Conservation (phyloP, 64 coral and sea anemone species). For the Porites australiensis region DNA sequence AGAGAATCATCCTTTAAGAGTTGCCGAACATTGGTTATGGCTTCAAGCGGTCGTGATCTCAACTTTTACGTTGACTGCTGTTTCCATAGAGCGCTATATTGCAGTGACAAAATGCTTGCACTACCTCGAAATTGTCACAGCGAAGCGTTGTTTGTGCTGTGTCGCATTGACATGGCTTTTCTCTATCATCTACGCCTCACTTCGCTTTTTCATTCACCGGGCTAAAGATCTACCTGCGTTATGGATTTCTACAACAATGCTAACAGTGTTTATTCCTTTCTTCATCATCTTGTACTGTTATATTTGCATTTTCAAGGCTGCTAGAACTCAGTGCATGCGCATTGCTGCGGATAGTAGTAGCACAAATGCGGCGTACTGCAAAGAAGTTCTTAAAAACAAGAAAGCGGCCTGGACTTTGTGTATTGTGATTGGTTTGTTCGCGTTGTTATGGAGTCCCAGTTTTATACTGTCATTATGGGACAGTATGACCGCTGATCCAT, state of each 20-base stretch:
- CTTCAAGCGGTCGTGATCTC: constrained; percentile 52
- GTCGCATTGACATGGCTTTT: constrained; percentile 43
- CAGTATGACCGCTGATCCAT: background rate
- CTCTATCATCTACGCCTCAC: constrained; percentile 27
- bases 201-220: background rate
- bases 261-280: constrained; percentile 38
- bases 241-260: constrained; percentile 38
- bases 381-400: constrained; percentile 64
- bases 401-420: constrained; percentile 73
- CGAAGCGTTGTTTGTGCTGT: background rate
- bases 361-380: background rate
- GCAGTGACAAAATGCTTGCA: constrained; percentile 41
- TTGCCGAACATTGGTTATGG: constrained; percentile 43
- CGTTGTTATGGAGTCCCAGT: constrained; percentile 51
- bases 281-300: constrained; percentile 49
- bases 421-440: constrained; percentile 66
- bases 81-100: constrained; percentile 68
- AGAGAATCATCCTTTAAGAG: constrained; percentile 27
- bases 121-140: constrained; percentile 45
- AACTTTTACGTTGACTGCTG: constrained; percentile 66
- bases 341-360: constrained; percentile 4
- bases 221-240: background rate
- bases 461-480: constrained; percentile 23
- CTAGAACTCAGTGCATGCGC: constrained; percentile 21
- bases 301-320: constrained; percentile 40